Evolutionary conservation across 2,797 vertebrate genomes (phyloP).

Genomic region (Nasua narica): DNA sequence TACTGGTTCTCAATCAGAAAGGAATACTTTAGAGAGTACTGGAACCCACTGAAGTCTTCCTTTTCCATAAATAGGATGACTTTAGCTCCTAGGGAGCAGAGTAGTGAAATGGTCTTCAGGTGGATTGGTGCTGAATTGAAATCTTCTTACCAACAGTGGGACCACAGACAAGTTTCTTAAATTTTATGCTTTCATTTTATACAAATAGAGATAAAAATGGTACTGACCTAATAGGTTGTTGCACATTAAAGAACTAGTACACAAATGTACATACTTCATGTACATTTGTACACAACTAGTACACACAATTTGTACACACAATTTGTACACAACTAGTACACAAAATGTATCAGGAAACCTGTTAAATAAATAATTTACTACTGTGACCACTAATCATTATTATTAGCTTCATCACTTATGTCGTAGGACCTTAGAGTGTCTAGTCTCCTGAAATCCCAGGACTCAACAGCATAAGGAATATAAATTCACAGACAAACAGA

Average conservation of each 20-base stretch:
- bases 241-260: background rate
- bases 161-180: background rate
- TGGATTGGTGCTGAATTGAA: background rate
- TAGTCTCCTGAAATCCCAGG: background rate
- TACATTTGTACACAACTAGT: too few species aligned
- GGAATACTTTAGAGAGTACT: background rate
- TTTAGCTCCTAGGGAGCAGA: background rate
- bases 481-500: background rate
- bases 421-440: background rate
- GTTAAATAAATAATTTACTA: background rate
- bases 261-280: too few species aligned
- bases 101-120: accelerated
- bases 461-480: background rate
- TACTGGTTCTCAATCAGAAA: background rate
- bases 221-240: background rate
- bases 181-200: background rate
- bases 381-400: background rate
- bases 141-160: background rate
- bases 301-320: too few species aligned
- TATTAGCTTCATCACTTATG: background rate
- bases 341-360: background rate
- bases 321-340: background rate
- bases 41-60: background rate
- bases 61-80: background rate
- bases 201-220: background rate